These are phyloP conservation scores for Tupaia tana DNA, from an alignment of 2,113 vertebrate species.

Conservation along the genomic window DNA sequence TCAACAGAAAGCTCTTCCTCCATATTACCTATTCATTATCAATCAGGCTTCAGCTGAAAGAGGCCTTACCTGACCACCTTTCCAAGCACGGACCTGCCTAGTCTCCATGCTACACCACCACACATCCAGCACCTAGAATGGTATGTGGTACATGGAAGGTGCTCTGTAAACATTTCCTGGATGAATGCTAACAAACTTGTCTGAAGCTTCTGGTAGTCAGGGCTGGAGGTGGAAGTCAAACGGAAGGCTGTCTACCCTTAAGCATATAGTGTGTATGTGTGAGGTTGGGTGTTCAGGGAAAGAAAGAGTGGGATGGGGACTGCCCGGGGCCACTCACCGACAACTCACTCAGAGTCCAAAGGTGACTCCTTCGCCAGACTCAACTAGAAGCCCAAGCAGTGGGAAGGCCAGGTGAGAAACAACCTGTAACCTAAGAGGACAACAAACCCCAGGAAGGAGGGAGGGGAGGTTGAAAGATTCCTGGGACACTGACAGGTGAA, in stretches of 20 bases:
- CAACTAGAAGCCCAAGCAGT: neutral
- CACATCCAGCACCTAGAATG: neutral
- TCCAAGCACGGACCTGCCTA: neutral
- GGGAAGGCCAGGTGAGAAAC: neutral
- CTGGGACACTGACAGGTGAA: neutral
- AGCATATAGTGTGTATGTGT: neutral
- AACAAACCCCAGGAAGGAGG: neutral
- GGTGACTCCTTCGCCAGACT: neutral
- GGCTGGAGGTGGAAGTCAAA: neutral
- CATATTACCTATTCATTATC: neutral
- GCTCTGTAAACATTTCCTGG: neutral
- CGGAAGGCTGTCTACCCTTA: neutral
- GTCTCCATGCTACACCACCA: neutral
- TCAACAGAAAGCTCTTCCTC: neutral
- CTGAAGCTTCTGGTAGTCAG: neutral
- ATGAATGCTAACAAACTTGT: neutral
- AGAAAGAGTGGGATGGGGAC: neutral
- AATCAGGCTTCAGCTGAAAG: constrained; percentile 9
- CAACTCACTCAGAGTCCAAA: too few species aligned
- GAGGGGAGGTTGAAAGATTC: neutral
- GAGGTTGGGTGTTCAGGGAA: neutral
- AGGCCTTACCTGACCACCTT: neutral
- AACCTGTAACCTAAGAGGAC: neutral
- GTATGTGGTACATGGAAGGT: neutral
- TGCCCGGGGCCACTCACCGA: neutral